Evolutionary conservation across 2,113 vertebrate species (phyloP), one percentile per base, ranked within the genome.

Genomic region (Thunnus thynnus): DNA sequence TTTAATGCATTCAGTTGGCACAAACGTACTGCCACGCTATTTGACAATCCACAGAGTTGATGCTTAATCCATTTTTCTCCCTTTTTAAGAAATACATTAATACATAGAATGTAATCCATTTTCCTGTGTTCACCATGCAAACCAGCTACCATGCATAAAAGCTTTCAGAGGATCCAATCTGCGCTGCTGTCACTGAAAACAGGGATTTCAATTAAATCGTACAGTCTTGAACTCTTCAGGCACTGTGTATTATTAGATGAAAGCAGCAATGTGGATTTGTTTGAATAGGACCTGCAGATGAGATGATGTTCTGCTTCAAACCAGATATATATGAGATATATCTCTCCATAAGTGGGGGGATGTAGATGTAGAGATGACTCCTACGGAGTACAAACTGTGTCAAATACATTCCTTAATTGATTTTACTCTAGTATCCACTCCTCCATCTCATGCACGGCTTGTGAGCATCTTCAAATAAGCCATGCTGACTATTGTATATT

Each of bases 401-500:
- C 25, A 87, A 62, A 72, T 20, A 14, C 51, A n/a, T 25, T 69
- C 57, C 22, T 11, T 66, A 44, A 72, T 72, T 82, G 64, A 77
- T 71, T 79, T 30, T 2, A 0, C 62, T 44, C 27, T 46, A 32
- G 71, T 70, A 76, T 78, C 65, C 61, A 64, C 60, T 51, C 48
- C 63, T 74, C 44, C 76, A 51, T 68, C 55, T 50, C 27, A 5
- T 57, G 79, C 78, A 63, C 18, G 16, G 56, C 75, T 51, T 61
- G 57, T 67, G 57, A 74, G 60, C 48, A 51, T 72, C 72, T 76
- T 88, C 83, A 90, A 75, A 84, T 63, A 55, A 17, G 41, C 55
- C 25, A 47, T 3, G 36, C 57, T 51, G 50, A 80, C 89, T 77
- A 51, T 22, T 72, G 77, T 74, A 82, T 88, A 85, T 93, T 91